These are phyloP conservation scores for Clarias platycephalus DNA, from an alignment of 2,797 vertebrate species.

Conservation along the genomic window DNA sequence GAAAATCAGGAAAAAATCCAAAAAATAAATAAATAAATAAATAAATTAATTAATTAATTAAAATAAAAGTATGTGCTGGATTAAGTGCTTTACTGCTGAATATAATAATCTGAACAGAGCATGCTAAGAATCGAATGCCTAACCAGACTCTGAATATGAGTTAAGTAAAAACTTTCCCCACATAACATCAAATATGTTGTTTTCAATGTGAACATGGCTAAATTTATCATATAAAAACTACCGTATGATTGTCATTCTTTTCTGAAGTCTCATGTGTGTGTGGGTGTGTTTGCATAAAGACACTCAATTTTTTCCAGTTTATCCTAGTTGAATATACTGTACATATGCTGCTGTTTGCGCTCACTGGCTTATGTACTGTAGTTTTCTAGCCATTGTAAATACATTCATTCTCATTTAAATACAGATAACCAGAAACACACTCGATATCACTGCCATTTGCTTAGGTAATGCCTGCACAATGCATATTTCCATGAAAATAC, in stretches of 20 bases:
- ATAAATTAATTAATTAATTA: too few relatives aligned
- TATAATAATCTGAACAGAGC: too few relatives aligned
- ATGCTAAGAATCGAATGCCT: neutral
- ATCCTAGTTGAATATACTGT: neutral
- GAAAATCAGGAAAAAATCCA: too few relatives aligned
- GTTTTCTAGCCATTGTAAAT: neutral
- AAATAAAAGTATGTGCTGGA: neutral
- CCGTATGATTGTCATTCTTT: neutral
- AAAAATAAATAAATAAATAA: too few relatives aligned
- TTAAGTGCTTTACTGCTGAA: neutral
- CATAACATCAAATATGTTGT: neutral
- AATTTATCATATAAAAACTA: neutral
- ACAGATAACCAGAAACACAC: neutral
- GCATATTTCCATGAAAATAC: neutral
- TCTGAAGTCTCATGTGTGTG: neutral
- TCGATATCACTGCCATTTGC: neutral
- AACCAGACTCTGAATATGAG: neutral
- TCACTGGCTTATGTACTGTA: neutral
- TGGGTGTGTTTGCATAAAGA: neutral
- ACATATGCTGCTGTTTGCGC: neutral
- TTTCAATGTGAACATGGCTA: neutral
- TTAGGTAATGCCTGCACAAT: neutral
- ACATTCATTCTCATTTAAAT: slow-evolving; percentile 4
- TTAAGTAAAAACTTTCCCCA: neutral
- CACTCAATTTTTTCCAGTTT: neutral